Evolutionary conservation across 2,797 vertebrate genomes (phyloP).

Genomic region (Sebastiscus tertius): DNA sequence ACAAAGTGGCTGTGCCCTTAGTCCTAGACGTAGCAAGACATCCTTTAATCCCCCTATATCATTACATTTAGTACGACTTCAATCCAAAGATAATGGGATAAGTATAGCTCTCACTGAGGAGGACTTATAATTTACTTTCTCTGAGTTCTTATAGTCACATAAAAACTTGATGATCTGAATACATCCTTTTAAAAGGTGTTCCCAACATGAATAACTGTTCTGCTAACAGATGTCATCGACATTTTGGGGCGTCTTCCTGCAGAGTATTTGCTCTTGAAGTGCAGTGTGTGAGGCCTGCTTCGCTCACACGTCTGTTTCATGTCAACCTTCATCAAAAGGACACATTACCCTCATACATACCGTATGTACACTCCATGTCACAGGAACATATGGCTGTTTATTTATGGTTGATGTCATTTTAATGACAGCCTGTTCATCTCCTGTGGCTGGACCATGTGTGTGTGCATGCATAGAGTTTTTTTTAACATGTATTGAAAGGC

Average conservation of each 20-base stretch:
- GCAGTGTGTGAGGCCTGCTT: not conserved
- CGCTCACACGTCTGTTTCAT: not conserved
- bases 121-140: not conserved
- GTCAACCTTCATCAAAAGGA: constrained; percentile 25
- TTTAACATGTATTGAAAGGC: not conserved
- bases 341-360: not conserved
- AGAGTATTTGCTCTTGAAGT: not conserved
- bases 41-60: constrained; percentile 8
- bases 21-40: not conserved
- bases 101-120: not conserved
- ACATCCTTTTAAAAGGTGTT: not conserved
- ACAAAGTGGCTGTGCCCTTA: constrained; percentile 23
- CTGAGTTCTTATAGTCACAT: not conserved
- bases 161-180: not conserved
- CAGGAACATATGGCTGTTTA: constrained; percentile 32
- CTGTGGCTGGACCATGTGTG: not conserved
- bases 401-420: constrained; percentile 31
- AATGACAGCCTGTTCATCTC: constrained; percentile 28
- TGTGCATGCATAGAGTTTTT: not conserved
- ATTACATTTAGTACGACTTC: constrained; percentile 4
- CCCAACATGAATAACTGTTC: not conserved
- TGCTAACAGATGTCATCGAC: not conserved
- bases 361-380: not conserved
- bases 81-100: not conserved
- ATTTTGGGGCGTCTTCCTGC: not conserved